These are phyloP conservation scores for Cirrhinus molitorella DNA, from an alignment of 2,797 vertebrate genomes.

Conservation along the genomic window DNA sequence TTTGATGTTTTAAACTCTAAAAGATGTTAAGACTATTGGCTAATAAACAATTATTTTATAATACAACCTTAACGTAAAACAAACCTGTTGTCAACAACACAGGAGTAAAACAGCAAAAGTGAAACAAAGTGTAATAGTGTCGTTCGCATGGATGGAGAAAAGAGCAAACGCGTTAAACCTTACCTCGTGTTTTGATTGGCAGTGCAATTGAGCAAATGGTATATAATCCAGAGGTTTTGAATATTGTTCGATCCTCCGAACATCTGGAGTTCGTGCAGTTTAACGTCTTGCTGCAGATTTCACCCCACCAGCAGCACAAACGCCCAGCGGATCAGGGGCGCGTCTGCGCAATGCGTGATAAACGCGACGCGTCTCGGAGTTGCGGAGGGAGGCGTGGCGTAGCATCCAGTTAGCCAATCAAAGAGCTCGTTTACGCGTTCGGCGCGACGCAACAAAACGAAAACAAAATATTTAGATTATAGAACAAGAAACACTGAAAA, in stretches of 20 bases:
- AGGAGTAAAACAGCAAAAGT: not conserved
- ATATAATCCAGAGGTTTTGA: not conserved
- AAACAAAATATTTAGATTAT: not conserved
- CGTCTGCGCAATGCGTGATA: not conserved
- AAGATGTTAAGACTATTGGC: not conserved
- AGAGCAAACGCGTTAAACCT: not conserved
- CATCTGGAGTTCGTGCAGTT: slow-evolving; percentile 14
- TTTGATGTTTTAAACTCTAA: not conserved
- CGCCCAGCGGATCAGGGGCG: slow-evolving; percentile 1
- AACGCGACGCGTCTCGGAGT: not conserved
- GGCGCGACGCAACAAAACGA: not conserved
- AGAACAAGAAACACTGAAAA: too few species aligned
- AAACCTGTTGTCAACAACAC: not conserved
- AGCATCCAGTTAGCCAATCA: not conserved
- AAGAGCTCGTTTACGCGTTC: not conserved
- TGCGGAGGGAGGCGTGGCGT: not conserved
- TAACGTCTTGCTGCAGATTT: not conserved
- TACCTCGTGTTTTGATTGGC: not conserved
- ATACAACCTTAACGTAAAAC: not conserved
- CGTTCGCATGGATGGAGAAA: not conserved
- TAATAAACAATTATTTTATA: not conserved
- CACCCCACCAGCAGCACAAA: not conserved
- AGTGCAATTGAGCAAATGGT: not conserved
- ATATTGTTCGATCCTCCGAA: not conserved
- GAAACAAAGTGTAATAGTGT: not conserved